phyloP scores from a whole-genome alignment of 1,140 invertebrate species.

The Episyrphus balteatus region DNA sequence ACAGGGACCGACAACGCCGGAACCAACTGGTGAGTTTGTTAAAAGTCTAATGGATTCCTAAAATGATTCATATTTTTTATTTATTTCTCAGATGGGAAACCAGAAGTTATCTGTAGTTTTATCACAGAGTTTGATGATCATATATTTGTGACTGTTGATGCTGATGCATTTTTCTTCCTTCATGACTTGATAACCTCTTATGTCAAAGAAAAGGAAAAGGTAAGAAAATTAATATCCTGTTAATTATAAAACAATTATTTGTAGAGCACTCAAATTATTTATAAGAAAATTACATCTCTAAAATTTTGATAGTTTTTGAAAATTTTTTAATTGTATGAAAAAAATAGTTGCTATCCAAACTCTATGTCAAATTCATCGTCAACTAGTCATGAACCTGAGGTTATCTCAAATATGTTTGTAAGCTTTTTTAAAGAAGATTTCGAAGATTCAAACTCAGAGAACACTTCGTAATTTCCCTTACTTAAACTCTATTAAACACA shows the following conservation, averaged over 20 bases:
- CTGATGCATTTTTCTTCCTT: slow-evolving; percentile 94
- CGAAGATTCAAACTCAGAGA: too few species aligned
- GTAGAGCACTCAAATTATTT: not conserved
- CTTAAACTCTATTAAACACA: too few species aligned
- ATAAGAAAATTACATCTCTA: too few species aligned
- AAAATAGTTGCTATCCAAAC: too few species aligned
- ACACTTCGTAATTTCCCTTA: too few species aligned
- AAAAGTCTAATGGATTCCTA: not conserved
- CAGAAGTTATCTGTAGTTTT: slow-evolving; percentile 89
- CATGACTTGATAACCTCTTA: slow-evolving; percentile 95
- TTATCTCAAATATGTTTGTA: not conserved
- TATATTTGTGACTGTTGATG: slow-evolving; percentile 95
- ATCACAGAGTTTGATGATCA: slow-evolving; percentile 98
- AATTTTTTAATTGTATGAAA: too few species aligned
- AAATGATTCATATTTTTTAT: slow-evolving; percentile 4
- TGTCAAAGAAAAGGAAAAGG: slow-evolving; percentile 79
- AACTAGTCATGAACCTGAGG: too few species aligned
- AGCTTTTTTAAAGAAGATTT: not conserved
- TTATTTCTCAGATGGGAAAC: slow-evolving; percentile 58
- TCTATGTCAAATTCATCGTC: not conserved
- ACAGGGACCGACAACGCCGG: slow-evolving; percentile 61
- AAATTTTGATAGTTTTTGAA: too few species aligned
- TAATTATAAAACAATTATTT: too few species aligned
- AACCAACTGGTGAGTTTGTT: slow-evolving; percentile 46
- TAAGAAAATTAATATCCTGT: slow-evolving; percentile 50